Evolutionary conservation across 1,140 invertebrate species (phyloP), one percentile per base, ranked within the genome.

Genomic region (Drosophila azteca): DNA sequence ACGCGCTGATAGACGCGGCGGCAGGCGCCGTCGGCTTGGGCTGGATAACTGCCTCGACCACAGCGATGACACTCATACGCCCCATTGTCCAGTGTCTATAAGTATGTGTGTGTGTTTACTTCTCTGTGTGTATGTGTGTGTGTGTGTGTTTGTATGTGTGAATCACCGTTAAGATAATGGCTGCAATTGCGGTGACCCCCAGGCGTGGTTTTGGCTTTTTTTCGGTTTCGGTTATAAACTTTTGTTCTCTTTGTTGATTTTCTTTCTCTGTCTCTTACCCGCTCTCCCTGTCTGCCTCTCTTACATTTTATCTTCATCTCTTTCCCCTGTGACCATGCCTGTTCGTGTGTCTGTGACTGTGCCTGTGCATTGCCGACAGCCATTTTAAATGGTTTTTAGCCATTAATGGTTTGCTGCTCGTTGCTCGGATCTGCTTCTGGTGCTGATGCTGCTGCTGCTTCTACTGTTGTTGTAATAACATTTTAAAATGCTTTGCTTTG

Each of bases 331-430:
- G 48, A 39, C 11, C 35, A 39, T 39, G 35, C 4, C 11, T 13
- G 11, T 39, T 39, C 17, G 13, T 17, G 11, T 57, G 15, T 35
- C 11, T 46, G 11, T 52, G 22, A 20, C 17, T 53, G 58, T 52
- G 58, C 15, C 60, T 79, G 70, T 77, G 75, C 79, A 79, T 63
- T 73, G 79, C 82, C 83, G 54, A 70, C 75, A 77, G 82, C 82
- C 63, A 87, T 87, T 87, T 87, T 87, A 88, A 87, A 87, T 87
- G 82, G 82, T 87, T 87, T 87, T 87, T 76, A 82, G 83, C 84
- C 76, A 87, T 88, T 87, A 88, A 88, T 83, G 83, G 76, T 68
- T 87, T 63, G 70, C 61, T 66, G 59, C 44, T 63, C 43, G 70
- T 57, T 62, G 54, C 35, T 48, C 39, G 29, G 41, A 39, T 39